phyloP scores from a whole-genome alignment of 1,140 invertebrate genomes.

The Drosophila nigromelanica region DNA sequence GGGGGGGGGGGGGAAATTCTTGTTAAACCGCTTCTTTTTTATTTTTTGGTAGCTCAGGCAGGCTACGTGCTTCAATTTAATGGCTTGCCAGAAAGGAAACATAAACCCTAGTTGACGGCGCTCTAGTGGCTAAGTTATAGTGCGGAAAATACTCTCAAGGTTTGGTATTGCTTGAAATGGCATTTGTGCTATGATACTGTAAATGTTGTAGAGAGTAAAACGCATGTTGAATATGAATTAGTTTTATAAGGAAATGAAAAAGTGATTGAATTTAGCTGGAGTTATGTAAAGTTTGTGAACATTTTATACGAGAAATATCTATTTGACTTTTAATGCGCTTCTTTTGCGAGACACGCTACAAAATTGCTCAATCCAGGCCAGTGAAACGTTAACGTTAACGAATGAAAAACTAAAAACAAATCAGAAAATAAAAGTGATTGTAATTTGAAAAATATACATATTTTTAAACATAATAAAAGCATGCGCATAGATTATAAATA shows the following conservation, averaged over 20 bases:
- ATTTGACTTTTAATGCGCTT: no score
- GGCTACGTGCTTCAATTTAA: constrained; percentile 55
- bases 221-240: constrained; percentile 15
- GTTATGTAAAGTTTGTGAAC: no score
- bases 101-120: constrained; percentile 43
- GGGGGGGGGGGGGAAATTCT: neutral
- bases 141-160: neutral
- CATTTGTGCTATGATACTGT: constrained; percentile 1
- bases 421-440: neutral
- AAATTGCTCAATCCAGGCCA: neutral
- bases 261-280: no score
- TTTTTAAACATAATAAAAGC: no score
- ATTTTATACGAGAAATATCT: no score
- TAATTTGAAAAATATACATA: neutral
- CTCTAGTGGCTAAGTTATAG: constrained; percentile 4
- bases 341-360: neutral
- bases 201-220: neutral
- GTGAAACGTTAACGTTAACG: neutral
- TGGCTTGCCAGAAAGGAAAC: constrained; percentile 29
- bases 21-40: constrained; percentile 52
- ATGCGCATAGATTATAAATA: no score
- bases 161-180: constrained; percentile 6
- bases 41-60: constrained; percentile 38
- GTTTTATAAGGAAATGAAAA: neutral
- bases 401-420: neutral